Percentiles rank a stretch among this genome's conserved stretches.
These are phyloP conservation scores for Lemur catta DNA, from an alignment of 2,797 vertebrate species.

Conservation along the genomic window DNA sequence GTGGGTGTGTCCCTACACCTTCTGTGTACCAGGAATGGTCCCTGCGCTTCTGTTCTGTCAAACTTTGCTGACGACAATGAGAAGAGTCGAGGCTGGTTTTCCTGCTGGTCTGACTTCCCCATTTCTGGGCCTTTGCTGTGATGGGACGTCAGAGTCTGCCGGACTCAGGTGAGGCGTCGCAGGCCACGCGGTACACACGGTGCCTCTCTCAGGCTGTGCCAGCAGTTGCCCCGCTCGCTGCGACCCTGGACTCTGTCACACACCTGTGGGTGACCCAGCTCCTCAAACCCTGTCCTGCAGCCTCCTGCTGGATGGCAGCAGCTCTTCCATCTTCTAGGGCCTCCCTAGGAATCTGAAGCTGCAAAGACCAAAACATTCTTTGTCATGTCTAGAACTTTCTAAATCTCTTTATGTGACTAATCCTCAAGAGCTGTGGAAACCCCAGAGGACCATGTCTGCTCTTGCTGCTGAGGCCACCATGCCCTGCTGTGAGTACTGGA, in stretches of 20 bases:
- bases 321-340: background rate
- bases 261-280: too few species aligned
- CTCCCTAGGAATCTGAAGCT: background rate
- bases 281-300: too few species aligned
- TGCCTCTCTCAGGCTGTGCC: background rate
- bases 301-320: background rate
- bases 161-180: background rate
- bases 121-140: background rate
- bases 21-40: too few species aligned
- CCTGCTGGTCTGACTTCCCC: background rate
- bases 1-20: background rate
- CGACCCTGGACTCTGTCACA: accelerated
- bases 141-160: background rate
- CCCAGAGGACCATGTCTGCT: background rate
- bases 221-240: too few species aligned
- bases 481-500: too few species aligned
- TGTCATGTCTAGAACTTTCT: too few species aligned
- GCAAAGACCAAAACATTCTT: background rate
- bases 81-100: background rate
- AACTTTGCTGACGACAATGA: background rate
- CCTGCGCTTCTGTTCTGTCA: background rate
- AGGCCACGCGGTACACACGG: background rate
- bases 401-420: background rate
- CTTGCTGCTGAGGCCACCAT: background rate
- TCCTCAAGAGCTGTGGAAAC: background rate